Conservation (phyloP, 2,888 invertebrate genomes). For the Tetropium fuscum region DNA sequence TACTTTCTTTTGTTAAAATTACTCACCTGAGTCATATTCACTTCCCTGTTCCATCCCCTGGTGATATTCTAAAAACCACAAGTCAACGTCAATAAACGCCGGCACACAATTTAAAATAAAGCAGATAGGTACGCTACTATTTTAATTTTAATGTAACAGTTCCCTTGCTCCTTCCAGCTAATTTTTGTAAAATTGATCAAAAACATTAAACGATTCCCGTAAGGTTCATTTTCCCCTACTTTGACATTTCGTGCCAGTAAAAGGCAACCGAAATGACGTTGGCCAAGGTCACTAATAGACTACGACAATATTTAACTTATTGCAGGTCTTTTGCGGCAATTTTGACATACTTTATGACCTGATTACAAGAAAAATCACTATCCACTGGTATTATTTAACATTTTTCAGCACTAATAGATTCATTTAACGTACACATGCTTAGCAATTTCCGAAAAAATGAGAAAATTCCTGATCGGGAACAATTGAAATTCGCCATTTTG, state of each 20-base stretch:
- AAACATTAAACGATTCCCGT: conserved; percentile 47
- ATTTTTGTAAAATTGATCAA: conserved; percentile 50
- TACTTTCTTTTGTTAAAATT: conserved; percentile 25
- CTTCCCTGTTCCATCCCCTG: conserved; percentile 84
- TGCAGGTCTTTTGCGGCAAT: conserved; percentile 54
- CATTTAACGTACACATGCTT: background rate
- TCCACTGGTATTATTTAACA: conserved; percentile 3
- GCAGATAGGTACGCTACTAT: no score
- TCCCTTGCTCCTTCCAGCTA: conserved; percentile 22
- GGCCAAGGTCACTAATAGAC: conserved; percentile 64
- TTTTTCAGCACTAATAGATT: conserved; percentile 2
- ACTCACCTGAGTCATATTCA: conserved; percentile 85
- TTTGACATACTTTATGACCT: conserved; percentile 44
- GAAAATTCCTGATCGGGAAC: conserved; percentile 36
- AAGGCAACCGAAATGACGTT: conserved; percentile 64
- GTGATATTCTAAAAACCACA: conserved; percentile 78
- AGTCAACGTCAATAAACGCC: conserved; percentile 5
- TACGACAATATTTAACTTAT: conserved; percentile 62
- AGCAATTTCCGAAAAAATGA: conserved; percentile 27
- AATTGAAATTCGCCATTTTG: conserved; percentile 58
- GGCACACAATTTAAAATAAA: no score
- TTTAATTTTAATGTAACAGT: conserved; percentile 8
- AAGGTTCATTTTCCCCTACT: conserved; percentile 51
- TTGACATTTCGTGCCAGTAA: conserved; percentile 50
- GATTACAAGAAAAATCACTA: conserved; percentile 23